phyloP scores from a whole-genome alignment of 2,113 vertebrate species.

The Panthera uncia region DNA sequence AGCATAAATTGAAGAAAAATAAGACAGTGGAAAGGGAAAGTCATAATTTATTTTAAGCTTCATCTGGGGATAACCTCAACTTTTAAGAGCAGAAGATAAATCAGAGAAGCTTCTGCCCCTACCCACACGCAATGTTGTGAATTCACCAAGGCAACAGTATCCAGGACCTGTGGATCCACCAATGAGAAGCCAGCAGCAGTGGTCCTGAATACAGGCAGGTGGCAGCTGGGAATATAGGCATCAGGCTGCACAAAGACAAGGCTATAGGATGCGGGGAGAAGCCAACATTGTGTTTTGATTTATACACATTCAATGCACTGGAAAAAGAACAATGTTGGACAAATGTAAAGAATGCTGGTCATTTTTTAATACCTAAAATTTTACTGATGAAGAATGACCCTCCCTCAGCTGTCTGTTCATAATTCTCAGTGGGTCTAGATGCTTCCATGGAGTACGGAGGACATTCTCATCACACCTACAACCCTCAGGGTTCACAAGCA shows the following conservation, averaged over 20 bases:
- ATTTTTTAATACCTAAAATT: not conserved
- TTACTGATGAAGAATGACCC: not conserved
- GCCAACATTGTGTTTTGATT: not conserved
- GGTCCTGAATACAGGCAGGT: not conserved
- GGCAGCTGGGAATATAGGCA: not conserved
- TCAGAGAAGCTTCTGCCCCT: not conserved
- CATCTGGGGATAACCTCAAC: not conserved
- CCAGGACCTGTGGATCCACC: conserved; percentile 13
- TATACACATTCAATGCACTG: not conserved
- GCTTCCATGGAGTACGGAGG: not conserved
- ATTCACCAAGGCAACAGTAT: conserved; percentile 57
- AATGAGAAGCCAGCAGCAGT: conserved; percentile 9
- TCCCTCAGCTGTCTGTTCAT: not conserved
- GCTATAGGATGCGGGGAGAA: not conserved
- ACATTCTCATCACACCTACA: not conserved
- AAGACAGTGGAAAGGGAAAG: not conserved
- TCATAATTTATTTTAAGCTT: not conserved
- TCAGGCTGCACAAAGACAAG: not conserved
- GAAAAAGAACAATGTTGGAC: not conserved
- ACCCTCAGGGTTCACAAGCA: too few species aligned
- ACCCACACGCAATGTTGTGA: not conserved
- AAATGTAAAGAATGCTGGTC: not conserved
- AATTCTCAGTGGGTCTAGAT: not conserved
- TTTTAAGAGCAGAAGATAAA: conserved; percentile 57
- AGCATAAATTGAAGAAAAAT: not conserved